Base-by-base conservation (phyloP, 2,888 invertebrate species). In the Drosophila trichaetosa region DNA sequence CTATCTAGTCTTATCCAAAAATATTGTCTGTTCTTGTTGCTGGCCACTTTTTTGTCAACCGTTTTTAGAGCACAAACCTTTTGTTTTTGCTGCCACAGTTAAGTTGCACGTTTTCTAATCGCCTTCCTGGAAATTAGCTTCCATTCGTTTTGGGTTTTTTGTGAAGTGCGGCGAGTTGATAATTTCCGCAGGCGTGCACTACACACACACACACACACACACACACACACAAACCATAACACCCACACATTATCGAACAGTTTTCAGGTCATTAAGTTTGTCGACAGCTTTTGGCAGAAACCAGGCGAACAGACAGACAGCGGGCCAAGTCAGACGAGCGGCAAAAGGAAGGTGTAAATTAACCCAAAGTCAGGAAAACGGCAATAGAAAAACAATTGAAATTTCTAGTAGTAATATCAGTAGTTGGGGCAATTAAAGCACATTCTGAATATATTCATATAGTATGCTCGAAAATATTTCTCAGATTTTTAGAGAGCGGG, bases 221-320 rank as follows among this genome's bases (percentile, higher is more conserved):
- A 24, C 53, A 49, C 42, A 46, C 54, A 62, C 64, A 69, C 64
- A 65, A 60, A 64, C 53, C 61, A 49, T 51, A 61, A 62, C 57
- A 54, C 72, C 67, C 64, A 64, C 75, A 84, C 84, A 91, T 92
- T 92, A 92, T 92, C 92, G 92, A 92, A 91, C 83, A 91, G 90
- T 92, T 92, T 92, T 91, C 92, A 86, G 91, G 92, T 92, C 92
- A 92, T 92, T 92, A 92, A 92, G 92, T 92, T 91, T 90, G 87
- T 80, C 87, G 80, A 79, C 87, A 79, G 73, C 76, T 76, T 74
- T 63, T 72, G 79, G 67, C 76, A 72, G 65, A 24, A 65, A 51
- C 52, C 65, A 61, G 63, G 48, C 53, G 36, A 31, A 56, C 51
- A 52, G 60, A 60, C 63, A 59, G 63, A 36, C 69, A 69, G 27